Conservation (phyloP, 2,888 invertebrate species). For the Phortica magna region DNA sequence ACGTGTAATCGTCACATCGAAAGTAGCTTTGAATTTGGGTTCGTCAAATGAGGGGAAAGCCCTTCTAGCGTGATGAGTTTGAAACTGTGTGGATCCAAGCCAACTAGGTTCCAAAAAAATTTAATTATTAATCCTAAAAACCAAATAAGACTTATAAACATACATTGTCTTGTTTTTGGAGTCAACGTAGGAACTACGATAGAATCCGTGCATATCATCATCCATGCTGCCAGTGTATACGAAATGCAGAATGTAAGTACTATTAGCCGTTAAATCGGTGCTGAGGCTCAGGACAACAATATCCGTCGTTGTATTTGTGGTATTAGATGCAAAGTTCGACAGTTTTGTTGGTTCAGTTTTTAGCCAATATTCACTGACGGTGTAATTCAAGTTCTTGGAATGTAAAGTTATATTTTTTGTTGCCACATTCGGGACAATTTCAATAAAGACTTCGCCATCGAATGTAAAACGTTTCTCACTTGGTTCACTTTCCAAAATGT, state of each 20-base stretch:
- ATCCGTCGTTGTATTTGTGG: slow-evolving; percentile 62
- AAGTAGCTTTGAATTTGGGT: slow-evolving; percentile 84
- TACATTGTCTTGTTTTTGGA: slow-evolving; percentile 74
- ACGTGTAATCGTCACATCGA: slow-evolving; percentile 78
- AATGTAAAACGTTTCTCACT: slow-evolving; percentile 69
- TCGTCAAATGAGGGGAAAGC: slow-evolving; percentile 91
- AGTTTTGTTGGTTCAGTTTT: slow-evolving; percentile 52
- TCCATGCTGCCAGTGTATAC: slow-evolving; percentile 79
- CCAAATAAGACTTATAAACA: neutral
- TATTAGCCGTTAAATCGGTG: slow-evolving; percentile 64
- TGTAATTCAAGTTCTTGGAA: slow-evolving; percentile 77
- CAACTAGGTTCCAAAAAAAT: slow-evolving; percentile 75
- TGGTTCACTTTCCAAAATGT: slow-evolving; percentile 75
- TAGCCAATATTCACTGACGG: slow-evolving; percentile 55
- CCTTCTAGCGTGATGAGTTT: slow-evolving; percentile 83
- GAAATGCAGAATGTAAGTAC: slow-evolving; percentile 78
- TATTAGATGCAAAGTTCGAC: slow-evolving; percentile 36
- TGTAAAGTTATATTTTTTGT: slow-evolving; percentile 79
- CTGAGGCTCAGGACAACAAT: slow-evolving; percentile 71
- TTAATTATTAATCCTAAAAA: neutral
- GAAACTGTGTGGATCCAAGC: slow-evolving; percentile 85
- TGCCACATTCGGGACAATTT: slow-evolving; percentile 76
- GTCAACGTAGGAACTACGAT: slow-evolving; percentile 77
- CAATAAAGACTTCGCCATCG: slow-evolving; percentile 77
- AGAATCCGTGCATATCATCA: slow-evolving; percentile 80